A percentile compares a stretch with the other conserved stretches of the same genome.
phyloP scores from a whole-genome alignment of 2,113 vertebrate species.

The Lutjanus erythropterus region DNA sequence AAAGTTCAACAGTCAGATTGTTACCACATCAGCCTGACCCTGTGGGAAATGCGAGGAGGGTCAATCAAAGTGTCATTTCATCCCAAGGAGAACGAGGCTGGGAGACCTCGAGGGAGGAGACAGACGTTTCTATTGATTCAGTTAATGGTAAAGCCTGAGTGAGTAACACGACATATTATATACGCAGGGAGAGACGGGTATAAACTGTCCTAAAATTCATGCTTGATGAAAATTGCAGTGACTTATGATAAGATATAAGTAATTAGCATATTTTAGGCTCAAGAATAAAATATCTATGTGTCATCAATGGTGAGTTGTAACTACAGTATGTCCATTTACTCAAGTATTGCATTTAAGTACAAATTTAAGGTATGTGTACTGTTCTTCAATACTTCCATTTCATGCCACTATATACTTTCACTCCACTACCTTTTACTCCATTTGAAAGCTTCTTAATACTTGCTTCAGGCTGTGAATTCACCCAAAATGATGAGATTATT shows the following conservation, averaged over 20 bases:
- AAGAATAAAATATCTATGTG: not conserved
- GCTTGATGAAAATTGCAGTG: not conserved
- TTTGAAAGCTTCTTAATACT: no score
- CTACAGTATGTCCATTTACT: not conserved
- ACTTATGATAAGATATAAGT: not conserved
- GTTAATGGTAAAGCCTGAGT: slow-evolving; percentile 4
- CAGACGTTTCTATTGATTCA: slow-evolving; percentile 25
- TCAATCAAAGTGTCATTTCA: slow-evolving; percentile 46
- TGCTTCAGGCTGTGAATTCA: no score
- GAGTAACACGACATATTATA: not conserved
- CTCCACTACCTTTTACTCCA: not conserved
- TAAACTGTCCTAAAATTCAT: not conserved
- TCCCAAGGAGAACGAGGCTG: not conserved
- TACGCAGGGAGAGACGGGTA: not conserved
- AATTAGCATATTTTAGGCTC: no score
- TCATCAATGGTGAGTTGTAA: not conserved
- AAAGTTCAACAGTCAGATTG: slow-evolving; percentile 57
- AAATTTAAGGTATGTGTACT: not conserved
- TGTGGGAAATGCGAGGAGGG: slow-evolving; percentile 21
- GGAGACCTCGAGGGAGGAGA: slow-evolving; percentile 6
- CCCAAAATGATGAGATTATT: no score
- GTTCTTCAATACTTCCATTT: not conserved
- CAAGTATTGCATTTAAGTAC: not conserved
- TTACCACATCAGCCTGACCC: slow-evolving; percentile 27
- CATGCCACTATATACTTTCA: not conserved